Conservation (phyloP, 35 echinoderm and acorn worm genomes). For the Ptychodera flava region DNA sequence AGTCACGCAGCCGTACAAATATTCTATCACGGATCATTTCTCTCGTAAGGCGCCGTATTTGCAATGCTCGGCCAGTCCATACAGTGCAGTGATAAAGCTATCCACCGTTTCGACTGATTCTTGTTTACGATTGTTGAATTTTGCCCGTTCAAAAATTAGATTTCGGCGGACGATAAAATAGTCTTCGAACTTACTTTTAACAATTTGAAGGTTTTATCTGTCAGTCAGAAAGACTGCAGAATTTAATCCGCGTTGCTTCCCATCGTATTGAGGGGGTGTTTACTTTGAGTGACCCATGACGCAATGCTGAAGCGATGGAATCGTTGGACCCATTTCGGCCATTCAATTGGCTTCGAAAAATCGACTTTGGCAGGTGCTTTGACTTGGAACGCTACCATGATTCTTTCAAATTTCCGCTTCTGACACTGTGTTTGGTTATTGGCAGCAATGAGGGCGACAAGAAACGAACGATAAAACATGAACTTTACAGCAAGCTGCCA, state of each 20-base stretch:
- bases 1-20: background rate
- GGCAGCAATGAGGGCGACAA: too few species aligned
- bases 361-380: too few species aligned
- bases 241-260: conserved; percentile 34
- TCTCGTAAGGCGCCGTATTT: conserved; percentile 20
- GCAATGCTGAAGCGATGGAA: conserved; percentile 21
- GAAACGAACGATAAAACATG: too few species aligned
- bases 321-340: conserved; percentile 32
- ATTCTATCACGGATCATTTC: conserved; percentile 1
- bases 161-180: conserved; percentile 24
- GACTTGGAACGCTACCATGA: too few species aligned
- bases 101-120: conserved; percentile 16
- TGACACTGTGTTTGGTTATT: too few species aligned
- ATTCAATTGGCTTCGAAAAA: too few species aligned
- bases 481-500: too few species aligned
- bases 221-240: conserved; percentile 12
- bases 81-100: conserved; percentile 28
- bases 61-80: conserved; percentile 29
- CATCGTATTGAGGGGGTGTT: conserved; percentile 32
- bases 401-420: too few species aligned
- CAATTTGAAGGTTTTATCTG: background rate
- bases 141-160: conserved; percentile 17
- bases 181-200: conserved; percentile 6
- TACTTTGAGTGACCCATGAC: conserved; percentile 4
- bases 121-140: conserved; percentile 36